Conservation (phyloP, 2,113 vertebrate species). For the Meriones unguiculatus region DNA sequence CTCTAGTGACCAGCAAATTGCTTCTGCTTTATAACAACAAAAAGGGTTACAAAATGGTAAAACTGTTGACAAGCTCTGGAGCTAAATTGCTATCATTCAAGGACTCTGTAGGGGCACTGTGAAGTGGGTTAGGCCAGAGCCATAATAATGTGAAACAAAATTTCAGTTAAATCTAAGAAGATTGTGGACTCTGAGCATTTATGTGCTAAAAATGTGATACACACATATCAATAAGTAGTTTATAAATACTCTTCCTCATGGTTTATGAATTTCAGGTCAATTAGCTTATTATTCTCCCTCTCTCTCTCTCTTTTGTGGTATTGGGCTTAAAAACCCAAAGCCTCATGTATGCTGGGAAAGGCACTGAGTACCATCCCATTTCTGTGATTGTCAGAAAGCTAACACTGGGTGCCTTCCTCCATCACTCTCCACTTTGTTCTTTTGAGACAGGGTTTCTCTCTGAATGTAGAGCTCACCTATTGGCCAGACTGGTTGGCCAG, state of each 20-base stretch:
- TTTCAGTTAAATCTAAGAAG: constrained; percentile 61
- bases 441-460: background rate
- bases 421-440: background rate
- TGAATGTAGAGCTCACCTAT: background rate
- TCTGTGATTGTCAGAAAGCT: background rate
- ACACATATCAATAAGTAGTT: constrained; percentile 44
- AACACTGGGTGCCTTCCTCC: background rate
- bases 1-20: background rate
- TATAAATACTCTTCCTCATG: constrained; percentile 47
- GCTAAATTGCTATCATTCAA: constrained; percentile 21
- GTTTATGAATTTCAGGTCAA: constrained; percentile 31
- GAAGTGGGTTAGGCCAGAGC: constrained; percentile 61
- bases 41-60: constrained; percentile 46
- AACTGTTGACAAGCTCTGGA: constrained; percentile 20
- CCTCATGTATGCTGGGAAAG: background rate
- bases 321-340: background rate
- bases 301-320: background rate
- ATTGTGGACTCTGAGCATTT: background rate
- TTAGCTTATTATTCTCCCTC: background rate
- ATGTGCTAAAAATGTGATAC: constrained; percentile 35
- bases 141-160: constrained; percentile 60
- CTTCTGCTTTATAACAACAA: constrained; percentile 34
- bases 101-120: constrained; percentile 49
- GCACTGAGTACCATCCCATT: background rate
- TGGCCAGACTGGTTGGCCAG: background rate